phyloP scores from a whole-genome alignment of 2,113 vertebrate genomes.

The Calyptommatus sinebrachiatus region DNA sequence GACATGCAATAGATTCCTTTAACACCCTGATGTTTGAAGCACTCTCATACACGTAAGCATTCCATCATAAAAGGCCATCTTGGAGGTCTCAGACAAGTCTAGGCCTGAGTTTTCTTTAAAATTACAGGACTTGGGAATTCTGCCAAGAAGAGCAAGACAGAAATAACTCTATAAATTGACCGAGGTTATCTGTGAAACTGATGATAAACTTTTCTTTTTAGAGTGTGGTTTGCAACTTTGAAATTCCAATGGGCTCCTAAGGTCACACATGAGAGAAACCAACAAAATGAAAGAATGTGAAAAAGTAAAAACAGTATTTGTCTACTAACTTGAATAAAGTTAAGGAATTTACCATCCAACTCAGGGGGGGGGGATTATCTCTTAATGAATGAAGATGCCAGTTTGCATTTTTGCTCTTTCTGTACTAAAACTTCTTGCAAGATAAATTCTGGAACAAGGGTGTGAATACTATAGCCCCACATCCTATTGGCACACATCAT shows the following conservation, averaged over 20 bases:
- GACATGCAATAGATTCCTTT: conserved; percentile 6
- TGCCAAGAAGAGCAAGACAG: conserved; percentile 52
- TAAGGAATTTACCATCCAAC: background rate
- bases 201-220: conserved; percentile 59
- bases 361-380: background rate
- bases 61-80: conserved; percentile 6
- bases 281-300: conserved; percentile 47
- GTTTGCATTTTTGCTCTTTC: background rate
- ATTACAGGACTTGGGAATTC: conserved; percentile 36
- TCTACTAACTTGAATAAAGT: conserved; percentile 42
- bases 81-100: conserved; percentile 29
- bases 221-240: conserved; percentile 62
- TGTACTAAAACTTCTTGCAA: background rate
- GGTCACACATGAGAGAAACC: conserved; percentile 55
- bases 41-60: background rate
- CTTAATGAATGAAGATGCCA: background rate
- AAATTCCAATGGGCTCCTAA: conserved; percentile 58
- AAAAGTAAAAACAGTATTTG: conserved; percentile 53
- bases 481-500: no score
- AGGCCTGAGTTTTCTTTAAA: conserved; percentile 20
- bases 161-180: conserved; percentile 55
- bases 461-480: no score
- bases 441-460: no score
- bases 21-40: conserved; percentile 13
- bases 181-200: conserved; percentile 53